Evolutionary conservation across 1,140 invertebrate genomes (phyloP).

Genomic region (Andricus grossulariae): DNA sequence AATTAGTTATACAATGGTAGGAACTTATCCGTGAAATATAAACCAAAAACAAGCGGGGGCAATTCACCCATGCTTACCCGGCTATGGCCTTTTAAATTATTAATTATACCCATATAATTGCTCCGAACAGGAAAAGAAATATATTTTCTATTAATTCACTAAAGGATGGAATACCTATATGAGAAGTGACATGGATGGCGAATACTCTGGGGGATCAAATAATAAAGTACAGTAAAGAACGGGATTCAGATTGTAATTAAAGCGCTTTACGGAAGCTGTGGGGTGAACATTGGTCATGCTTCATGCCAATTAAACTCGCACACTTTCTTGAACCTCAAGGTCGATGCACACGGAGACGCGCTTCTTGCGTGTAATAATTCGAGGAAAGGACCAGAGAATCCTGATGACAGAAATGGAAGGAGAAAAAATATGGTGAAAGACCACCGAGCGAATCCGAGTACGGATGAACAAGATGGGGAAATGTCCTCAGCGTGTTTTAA

Average conservation of each 20-base stretch:
- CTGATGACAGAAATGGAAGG: not conserved
- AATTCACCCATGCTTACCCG: too few species aligned
- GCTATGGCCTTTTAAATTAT: too few species aligned
- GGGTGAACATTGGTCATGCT: conserved; percentile 71
- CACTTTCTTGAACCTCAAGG: conserved; percentile 35
- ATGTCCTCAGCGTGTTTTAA: conserved; percentile 39
- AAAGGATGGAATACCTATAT: too few species aligned
- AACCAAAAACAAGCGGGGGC: too few species aligned
- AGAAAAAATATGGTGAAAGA: conserved; percentile 31
- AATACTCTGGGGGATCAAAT: conserved; percentile 50
- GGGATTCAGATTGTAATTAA: conserved; percentile 69
- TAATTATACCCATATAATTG: too few species aligned
- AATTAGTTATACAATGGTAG: too few species aligned
- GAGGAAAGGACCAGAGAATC: conserved; percentile 23
- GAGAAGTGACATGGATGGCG: too few species aligned
- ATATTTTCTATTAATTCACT: too few species aligned
- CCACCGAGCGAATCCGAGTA: conserved; percentile 48
- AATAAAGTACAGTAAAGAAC: conserved; percentile 67
- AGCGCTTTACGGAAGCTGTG: conserved; percentile 67
- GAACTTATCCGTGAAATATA: too few species aligned
- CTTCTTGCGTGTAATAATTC: conserved; percentile 34
- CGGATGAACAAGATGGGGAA: conserved; percentile 60
- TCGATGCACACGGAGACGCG: conserved; percentile 38
- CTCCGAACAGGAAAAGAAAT: too few species aligned
- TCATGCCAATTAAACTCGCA: conserved; percentile 72